These are phyloP conservation scores for Panulirus ornatus DNA, from an alignment of 1,140 invertebrate species.

Conservation along the genomic window DNA sequence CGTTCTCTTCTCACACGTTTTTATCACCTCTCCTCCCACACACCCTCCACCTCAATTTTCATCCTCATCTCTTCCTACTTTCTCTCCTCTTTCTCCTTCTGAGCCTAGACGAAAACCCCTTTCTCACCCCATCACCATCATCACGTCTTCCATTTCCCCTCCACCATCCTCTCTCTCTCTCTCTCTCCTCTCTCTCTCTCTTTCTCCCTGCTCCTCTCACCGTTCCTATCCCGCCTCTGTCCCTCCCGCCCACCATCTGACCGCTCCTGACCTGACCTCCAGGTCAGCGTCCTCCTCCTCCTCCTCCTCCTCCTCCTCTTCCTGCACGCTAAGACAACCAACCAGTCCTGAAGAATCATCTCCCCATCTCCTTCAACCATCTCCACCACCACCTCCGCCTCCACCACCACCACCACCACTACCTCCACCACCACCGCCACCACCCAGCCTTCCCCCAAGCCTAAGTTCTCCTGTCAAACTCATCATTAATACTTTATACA, in stretches of 20 bases:
- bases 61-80: background rate
- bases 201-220: background rate
- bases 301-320: background rate
- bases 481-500: too few species aligned
- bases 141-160: background rate
- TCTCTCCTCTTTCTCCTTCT: background rate
- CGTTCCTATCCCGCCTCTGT: too few species aligned
- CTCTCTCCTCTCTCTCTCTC: background rate
- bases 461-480: too few species aligned
- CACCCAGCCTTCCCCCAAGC: too few species aligned
- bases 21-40: background rate
- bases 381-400: background rate
- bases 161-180: background rate
- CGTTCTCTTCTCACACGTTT: background rate
- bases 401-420: background rate
- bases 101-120: background rate
- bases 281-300: background rate
- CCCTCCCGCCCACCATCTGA: background rate
- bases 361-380: background rate
- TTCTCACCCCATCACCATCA: background rate
- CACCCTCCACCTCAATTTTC: background rate
- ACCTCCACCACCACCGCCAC: background rate
- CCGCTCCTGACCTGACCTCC: too few species aligned
- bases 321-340: too few species aligned
- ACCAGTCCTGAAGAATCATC: too few species aligned